Percentiles rank a stretch among this genome's conserved stretches.
phyloP scores from a whole-genome alignment of 2,797 vertebrate genomes.

The Pangasius larnaudii region DNA sequence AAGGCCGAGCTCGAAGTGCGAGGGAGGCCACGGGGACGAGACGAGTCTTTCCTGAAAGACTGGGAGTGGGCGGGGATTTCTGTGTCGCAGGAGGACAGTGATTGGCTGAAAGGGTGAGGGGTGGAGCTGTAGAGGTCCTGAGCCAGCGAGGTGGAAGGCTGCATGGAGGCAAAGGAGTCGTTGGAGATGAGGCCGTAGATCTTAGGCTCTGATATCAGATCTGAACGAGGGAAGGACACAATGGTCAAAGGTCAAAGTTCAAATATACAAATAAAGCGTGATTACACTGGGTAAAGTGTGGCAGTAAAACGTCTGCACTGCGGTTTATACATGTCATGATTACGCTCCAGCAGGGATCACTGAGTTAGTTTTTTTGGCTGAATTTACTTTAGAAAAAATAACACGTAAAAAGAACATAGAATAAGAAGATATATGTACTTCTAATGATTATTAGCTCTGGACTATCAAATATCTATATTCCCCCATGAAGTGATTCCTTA shows the following conservation, averaged over 20 bases:
- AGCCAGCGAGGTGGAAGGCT: constrained; percentile 93
- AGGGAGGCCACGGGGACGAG: constrained; percentile 90
- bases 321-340: neutral
- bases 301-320: neutral
- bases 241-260: neutral
- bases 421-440: neutral
- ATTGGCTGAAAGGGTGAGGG: constrained; percentile 86
- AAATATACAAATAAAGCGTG: neutral
- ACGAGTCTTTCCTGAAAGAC: constrained; percentile 90
- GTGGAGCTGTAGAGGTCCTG: constrained; percentile 82
- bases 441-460: neutral
- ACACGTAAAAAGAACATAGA: neutral
- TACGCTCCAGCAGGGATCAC: neutral
- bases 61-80: constrained; percentile 89
- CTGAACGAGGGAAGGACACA: constrained; percentile 67
- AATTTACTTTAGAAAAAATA: neutral
- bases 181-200: constrained; percentile 95
- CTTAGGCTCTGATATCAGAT: constrained; percentile 91
- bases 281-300: neutral
- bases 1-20: constrained; percentile 98
- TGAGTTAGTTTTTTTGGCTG: too few relatives aligned
- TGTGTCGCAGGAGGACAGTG: constrained; percentile 85
- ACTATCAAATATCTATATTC: neutral
- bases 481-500: too few relatives aligned
- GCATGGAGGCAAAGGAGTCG: constrained; percentile 96